These are phyloP conservation scores for Brassicogethes aeneus DNA, from an alignment of 2,888 invertebrate genomes.

Conservation along the genomic window DNA sequence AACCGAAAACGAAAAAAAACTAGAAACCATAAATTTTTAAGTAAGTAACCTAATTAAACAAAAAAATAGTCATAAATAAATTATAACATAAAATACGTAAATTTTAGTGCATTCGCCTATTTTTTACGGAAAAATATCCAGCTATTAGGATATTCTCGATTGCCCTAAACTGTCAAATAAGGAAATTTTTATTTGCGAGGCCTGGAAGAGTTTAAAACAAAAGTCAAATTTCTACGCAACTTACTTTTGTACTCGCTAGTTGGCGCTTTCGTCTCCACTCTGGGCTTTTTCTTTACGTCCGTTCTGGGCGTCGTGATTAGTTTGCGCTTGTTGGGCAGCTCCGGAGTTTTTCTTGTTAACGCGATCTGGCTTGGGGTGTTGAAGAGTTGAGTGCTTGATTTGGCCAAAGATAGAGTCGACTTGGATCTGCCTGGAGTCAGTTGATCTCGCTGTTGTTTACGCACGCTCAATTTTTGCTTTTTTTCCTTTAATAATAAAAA, in stretches of 20 bases:
- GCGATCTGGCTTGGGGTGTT: background rate
- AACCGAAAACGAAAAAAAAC: too few species aligned
- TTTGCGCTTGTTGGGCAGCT: slow-evolving; percentile 14
- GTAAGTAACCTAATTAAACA: too few species aligned
- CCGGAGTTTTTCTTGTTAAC: slow-evolving; percentile 6
- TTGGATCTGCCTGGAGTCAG: slow-evolving; percentile 18
- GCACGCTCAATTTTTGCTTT: slow-evolving; percentile 46
- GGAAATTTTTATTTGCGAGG: too few species aligned
- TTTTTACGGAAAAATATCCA: too few species aligned
- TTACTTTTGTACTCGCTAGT: background rate
- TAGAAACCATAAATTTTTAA: too few species aligned
- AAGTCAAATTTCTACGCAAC: background rate
- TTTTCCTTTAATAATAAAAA: slow-evolving; percentile 43
- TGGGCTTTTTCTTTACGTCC: slow-evolving; percentile 10
- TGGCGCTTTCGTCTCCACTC: background rate
- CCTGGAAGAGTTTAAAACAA: background rate
- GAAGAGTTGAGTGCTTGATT: background rate
- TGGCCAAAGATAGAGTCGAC: slow-evolving; percentile 11
- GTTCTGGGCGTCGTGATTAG: slow-evolving; percentile 12
- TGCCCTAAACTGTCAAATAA: too few species aligned
- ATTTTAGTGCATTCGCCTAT: too few species aligned
- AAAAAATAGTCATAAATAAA: too few species aligned
- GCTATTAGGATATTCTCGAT: too few species aligned
- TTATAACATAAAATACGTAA: too few species aligned
- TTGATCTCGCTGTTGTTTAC: slow-evolving; percentile 39